Evolutionary conservation across 2,113 vertebrate species (phyloP), one percentile per base, ranked within the genome.

Genomic region (Daubentonia madagascariensis): DNA sequence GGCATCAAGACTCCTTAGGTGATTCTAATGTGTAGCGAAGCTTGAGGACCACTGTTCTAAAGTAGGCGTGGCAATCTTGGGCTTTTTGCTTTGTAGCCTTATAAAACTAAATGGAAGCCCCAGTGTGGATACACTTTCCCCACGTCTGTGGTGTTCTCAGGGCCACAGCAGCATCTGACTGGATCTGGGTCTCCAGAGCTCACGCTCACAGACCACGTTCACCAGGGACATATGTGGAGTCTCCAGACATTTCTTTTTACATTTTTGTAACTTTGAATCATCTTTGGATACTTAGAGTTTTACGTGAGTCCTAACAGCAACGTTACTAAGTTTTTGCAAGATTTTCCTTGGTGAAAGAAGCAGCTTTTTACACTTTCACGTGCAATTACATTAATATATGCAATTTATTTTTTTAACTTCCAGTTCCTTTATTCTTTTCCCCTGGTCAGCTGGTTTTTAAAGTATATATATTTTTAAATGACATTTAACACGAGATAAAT

Each of bases 121-220:
- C 2, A 8, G 5, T 1, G 3, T 32, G n/a, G 17, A 5, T 8
- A 4, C 4, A 5, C 37, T 30, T 48, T 9, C 6, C 16, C 28
- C 63, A 2, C 22, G 2, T 7, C 2, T 22, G 14, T 48, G 23
- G 5, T 14, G 13, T 3, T 22, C 3, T 43, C 25, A 0, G 30
- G 40, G 6, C n/a, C 7, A 8, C 0, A 11, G 54, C 40, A 20
- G 50, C 52, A 3, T 8, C 70, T 14, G 28, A 1, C 0, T 1
- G 45, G n/a, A 14, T 5, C 40, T 43, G 48, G 40, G 18, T 40
- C 75, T 65, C 12, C 43, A 48, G 50, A 50, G 14, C 25, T 32
- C 2, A 25, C 2, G 1, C 23, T 10, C 23, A 59, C 0, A 18
- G 40, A 20, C n/a, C 72, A 14, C 11, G 0, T n/a, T 80, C 67